Base-by-base conservation (phyloP, 2,888 invertebrate species). In the Sialis fuliginosa region DNA sequence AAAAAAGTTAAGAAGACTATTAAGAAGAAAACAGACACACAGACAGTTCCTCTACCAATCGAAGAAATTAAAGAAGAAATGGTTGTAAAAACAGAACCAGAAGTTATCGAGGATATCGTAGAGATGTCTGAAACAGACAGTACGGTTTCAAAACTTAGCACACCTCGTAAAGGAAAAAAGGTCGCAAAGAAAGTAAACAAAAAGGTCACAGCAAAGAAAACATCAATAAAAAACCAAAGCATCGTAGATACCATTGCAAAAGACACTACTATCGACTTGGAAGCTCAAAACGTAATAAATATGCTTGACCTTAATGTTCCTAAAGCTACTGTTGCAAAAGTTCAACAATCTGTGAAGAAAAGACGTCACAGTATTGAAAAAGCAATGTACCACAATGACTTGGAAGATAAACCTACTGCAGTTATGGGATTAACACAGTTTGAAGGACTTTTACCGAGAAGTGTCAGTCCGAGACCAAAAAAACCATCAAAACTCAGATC, bases 361-460 rank as follows among this genome's bases (percentile, higher is more conserved):
- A 52, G 66, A 46, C 52, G 66, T 32, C 65, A 66, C 48, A 65
- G 65, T 44, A 64, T 65, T 42, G 65, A 64, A 50, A 65, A 64
- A 53, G 61, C 63, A 1, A 52, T 62, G 31, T 55, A 56, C 34
- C 46, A 52, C 10, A 42, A 52, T 6, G 58, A 60, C 44, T 51
- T 50, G 7, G 39, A 44, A 6, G 42, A 49, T 30, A 54, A 39
- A 40, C 44, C 48, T 7, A 52, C 54, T 31, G 35, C 42, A 30
- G 22, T 33, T 6, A 48, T 48, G 8, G 50, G 52, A 48, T 50
- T 49, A 50, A 48, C 56, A 10, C 48, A 61, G 4, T 61, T 64
- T 47, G 56, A 52, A 45, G 58, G 55, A 39, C 42, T 60, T 42
- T 60, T 61, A 43, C 61, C 62, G 6, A 52, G 60, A 48, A 58